A percentile compares a stretch with the other conserved stretches of the same genome.
Conservation (phyloP, 2,888 invertebrate species). For the Polydrusus cervinus region DNA sequence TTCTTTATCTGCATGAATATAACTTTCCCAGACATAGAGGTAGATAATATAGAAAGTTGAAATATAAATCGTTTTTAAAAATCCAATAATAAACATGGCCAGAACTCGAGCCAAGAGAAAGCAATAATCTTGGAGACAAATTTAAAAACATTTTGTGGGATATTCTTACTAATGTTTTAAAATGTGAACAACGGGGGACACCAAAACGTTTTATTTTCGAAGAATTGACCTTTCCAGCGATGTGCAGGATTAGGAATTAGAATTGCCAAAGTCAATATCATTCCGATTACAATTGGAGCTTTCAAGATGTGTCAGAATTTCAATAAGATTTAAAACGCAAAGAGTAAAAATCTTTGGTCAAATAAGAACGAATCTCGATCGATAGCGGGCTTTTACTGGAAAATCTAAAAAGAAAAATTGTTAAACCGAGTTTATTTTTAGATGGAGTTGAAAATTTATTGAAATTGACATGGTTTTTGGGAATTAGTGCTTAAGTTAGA, state of each 20-base stretch:
- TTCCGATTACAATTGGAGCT: slow-evolving; percentile 26
- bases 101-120: no score
- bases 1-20: no score
- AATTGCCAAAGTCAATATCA: slow-evolving; percentile 38
- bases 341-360: slow-evolving; percentile 5
- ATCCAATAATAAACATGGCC: no score
- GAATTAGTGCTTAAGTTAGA: no score
- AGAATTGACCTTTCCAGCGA: background rate
- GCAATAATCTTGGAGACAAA: no score
- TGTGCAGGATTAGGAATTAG: slow-evolving; percentile 2
- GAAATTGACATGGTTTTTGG: background rate
- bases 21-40: no score
- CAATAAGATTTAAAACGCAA: slow-evolving; percentile 9
- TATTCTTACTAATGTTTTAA: no score
- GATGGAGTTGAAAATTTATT: background rate
- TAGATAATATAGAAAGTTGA: no score
- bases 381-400: background rate
- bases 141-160: no score
- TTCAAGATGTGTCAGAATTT: slow-evolving; percentile 38
- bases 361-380: background rate
- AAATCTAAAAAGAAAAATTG: background rate
- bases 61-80: no score
- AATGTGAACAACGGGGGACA: no score
- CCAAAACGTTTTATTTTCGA: no score
- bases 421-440: background rate